Conservation (phyloP, 2,888 invertebrate species). For the Phengaris alcon region DNA sequence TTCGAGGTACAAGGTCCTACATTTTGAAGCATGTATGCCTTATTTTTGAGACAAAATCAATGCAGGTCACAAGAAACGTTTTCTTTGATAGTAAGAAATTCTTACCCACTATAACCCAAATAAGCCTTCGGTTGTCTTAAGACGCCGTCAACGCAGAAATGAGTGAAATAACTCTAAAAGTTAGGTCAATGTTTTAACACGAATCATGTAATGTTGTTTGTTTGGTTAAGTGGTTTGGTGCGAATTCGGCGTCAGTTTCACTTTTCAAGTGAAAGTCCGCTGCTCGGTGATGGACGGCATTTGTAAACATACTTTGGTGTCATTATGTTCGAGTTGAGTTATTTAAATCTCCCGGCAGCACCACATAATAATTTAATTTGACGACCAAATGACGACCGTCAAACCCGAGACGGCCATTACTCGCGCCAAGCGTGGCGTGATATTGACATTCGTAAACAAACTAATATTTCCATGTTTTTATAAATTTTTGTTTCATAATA, state of each 20-base stretch:
- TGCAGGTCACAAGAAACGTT: too few relatives aligned
- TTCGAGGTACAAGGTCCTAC: not conserved
- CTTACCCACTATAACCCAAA: too few relatives aligned
- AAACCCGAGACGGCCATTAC: not conserved
- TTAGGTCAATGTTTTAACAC: not conserved
- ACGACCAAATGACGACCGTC: not conserved
- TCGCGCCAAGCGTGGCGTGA: not conserved
- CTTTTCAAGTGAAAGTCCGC: constrained; percentile 12
- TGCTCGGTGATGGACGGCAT: not conserved
- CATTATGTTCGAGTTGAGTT: not conserved
- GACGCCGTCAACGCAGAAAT: too few relatives aligned
- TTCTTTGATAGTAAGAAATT: too few relatives aligned
- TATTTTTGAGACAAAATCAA: not conserved
- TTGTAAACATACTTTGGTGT: not conserved
- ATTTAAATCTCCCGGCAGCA: not conserved
- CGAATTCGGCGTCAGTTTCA: not conserved
- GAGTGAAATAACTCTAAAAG: too few relatives aligned
- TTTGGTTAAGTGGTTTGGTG: not conserved
- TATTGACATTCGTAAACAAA: too few relatives aligned
- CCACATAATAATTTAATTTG: not conserved
- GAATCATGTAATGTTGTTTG: not conserved
- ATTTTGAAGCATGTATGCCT: not conserved
- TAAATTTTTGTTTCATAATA: too few relatives aligned
- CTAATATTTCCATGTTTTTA: too few relatives aligned
- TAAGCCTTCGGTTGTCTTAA: too few relatives aligned